Evolutionary conservation across 1,140 invertebrate genomes (phyloP).

Genomic region (Dysdera silvatica): DNA sequence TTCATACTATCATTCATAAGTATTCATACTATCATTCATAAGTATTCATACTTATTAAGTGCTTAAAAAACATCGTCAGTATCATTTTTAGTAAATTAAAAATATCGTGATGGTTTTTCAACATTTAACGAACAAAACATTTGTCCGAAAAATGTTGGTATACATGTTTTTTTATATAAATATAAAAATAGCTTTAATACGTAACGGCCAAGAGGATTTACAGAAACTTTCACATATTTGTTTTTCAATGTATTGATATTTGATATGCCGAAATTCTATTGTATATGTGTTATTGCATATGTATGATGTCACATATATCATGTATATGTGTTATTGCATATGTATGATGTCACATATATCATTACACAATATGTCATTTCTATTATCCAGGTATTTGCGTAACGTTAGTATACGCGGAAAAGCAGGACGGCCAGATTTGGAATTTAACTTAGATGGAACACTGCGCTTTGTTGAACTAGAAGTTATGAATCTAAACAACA

Average conservation of each 20-base stretch:
- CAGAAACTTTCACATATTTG: not conserved
- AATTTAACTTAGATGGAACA: conserved; percentile 82
- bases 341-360: not conserved
- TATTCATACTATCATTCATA: too few species aligned
- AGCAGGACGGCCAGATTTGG: conserved; percentile 63
- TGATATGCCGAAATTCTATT: not conserved
- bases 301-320: conserved; percentile 51
- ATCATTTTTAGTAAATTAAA: too few species aligned
- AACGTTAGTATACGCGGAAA: conserved; percentile 32
- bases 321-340: not conserved
- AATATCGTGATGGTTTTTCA: too few species aligned
- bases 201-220: too few species aligned
- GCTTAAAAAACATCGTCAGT: too few species aligned
- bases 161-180: too few species aligned
- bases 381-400: conserved; percentile 28
- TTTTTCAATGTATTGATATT: not conserved
- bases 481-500: conserved; percentile 75
- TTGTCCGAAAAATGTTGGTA: too few species aligned
- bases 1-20: too few species aligned
- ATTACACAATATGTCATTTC: not conserved
- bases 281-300: not conserved
- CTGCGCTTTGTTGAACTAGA: conserved; percentile 75
- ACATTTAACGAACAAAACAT: too few species aligned
- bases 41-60: too few species aligned
- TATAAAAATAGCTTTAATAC: too few species aligned